phyloP scores from a whole-genome alignment of 2,888 invertebrate species.

The Acanthoscelides obtectus region DNA sequence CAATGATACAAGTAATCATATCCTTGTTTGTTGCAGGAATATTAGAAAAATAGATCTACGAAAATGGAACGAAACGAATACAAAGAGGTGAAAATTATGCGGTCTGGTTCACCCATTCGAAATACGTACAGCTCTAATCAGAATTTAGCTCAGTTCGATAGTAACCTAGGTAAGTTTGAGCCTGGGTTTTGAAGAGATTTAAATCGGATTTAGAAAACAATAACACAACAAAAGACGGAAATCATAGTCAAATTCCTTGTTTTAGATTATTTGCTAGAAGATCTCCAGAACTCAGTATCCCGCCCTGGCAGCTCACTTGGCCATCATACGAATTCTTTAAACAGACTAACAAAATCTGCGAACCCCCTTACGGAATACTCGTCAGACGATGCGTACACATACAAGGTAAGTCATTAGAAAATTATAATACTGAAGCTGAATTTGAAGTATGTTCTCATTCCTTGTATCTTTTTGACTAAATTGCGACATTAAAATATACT shows the following conservation, averaged over 20 bases:
- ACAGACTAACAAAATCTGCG: constrained; percentile 26
- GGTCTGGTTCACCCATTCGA: constrained; percentile 41
- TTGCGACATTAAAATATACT: too few species aligned
- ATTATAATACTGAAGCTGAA: too few species aligned
- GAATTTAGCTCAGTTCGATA: constrained; percentile 43
- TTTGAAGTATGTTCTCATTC: too few species aligned
- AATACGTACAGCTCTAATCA: constrained; percentile 37
- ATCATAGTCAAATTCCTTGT: constrained; percentile 7
- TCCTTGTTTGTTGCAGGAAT: background rate
- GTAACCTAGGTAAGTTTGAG: constrained; percentile 40
- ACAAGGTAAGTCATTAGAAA: constrained; percentile 34
- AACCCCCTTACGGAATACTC: constrained; percentile 43
- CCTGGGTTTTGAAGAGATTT: background rate
- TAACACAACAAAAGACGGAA: background rate
- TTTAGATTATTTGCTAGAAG: constrained; percentile 45
- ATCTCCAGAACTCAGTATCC: constrained; percentile 46
- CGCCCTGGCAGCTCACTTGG: constrained; percentile 42
- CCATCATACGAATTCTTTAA: constrained; percentile 32
- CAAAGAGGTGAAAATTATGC: constrained; percentile 41
- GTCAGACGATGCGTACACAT: constrained; percentile 43
- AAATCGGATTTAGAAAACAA: background rate
- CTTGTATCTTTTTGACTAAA: too few species aligned
- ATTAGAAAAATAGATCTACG: constrained; percentile 18
- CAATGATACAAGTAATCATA: too few species aligned
- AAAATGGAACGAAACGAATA: constrained; percentile 45